Base-by-base conservation (phyloP, 2,888 invertebrate genomes). In the Sarcophaga carnaria region DNA sequence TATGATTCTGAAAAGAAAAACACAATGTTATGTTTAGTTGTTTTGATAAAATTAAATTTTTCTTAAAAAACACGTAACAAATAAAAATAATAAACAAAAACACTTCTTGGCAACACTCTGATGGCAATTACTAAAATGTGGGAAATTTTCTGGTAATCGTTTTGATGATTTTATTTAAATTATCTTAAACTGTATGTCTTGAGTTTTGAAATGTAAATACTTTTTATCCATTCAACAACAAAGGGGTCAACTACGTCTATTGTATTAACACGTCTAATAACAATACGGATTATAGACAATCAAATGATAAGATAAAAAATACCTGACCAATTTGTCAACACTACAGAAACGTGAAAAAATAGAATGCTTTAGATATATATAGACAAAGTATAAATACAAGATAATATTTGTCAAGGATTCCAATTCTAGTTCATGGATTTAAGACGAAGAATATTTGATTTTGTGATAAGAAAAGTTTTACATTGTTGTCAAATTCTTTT, bases 291-390 rank as follows among this genome's bases (percentile, higher is more conserved):
- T 63, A 27, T 45, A 25, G 62, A 22, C 20, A 20, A 49, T 22
- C 8, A 17, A 27, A 54, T 69, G 81, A 85, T 85, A 75, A 79
- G 85, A 85, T 85, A 82, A 85, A 1, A 69, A 62, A 64, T 78
- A 85, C 77, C 85, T 85, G 82, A 82, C 74, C 59, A 75, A 11
- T 62, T 78, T 74, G 22, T 74, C n/a, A 67, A 22, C 20, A 37
- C 37, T 54, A 62, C n/a, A 69, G 27, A 62, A 5, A 69, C 22
- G 54, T 66, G 59, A 54, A 63, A 67, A 70, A 66, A 14, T 22
- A 22, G 67, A 76, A 54, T 54, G 12, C 4, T 54, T 14, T 54
- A 3, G 54, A 54, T 54, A 54, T 54, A 20, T n/a, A 37, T 17
- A 74, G 12, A 37, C 27, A 62, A 27, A 74, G 22, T 49, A 20